Evolutionary conservation across 2,797 vertebrate genomes (phyloP).

Genomic region (Loris lydekkerianus): DNA sequence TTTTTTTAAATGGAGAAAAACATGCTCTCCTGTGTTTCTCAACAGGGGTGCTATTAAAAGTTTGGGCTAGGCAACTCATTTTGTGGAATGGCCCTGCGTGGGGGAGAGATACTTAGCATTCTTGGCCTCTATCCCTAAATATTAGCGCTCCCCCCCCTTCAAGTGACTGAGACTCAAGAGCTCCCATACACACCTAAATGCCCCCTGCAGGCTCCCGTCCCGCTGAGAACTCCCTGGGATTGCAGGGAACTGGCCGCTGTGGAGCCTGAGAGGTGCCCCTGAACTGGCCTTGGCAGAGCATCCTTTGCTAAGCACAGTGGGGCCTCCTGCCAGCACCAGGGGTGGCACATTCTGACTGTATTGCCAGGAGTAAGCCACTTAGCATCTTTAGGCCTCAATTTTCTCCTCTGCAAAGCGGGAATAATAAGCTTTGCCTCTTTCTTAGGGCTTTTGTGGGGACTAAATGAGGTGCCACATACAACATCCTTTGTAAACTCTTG

Average conservation of each 20-base stretch:
- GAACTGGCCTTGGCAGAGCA: neutral
- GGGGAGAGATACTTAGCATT: too few species aligned
- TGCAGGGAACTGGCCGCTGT: neutral
- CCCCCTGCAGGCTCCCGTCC: neutral
- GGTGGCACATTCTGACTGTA: neutral
- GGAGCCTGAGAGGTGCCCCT: neutral
- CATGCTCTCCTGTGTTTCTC: neutral
- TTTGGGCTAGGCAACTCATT: neutral
- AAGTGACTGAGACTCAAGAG: neutral
- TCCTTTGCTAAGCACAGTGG: neutral
- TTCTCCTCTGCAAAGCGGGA: slow-evolving; percentile 31
- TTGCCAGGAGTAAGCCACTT: neutral
- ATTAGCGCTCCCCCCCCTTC: too few species aligned
- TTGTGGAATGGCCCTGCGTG: neutral
- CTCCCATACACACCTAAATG: neutral
- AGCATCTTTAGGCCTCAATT: neutral
- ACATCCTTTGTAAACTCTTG: neutral
- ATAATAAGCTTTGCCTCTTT: neutral
- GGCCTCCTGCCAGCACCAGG: too few species aligned
- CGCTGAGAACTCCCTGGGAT: neutral
- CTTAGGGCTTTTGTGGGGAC: neutral
- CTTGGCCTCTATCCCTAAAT: neutral
- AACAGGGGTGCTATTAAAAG: neutral
- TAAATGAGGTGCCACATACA: neutral
- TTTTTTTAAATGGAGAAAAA: neutral